A percentile compares a stretch with the other conserved stretches of the same genome.
Conservation (phyloP, 1,140 invertebrate genomes). For the Drosophila nebulosa region DNA sequence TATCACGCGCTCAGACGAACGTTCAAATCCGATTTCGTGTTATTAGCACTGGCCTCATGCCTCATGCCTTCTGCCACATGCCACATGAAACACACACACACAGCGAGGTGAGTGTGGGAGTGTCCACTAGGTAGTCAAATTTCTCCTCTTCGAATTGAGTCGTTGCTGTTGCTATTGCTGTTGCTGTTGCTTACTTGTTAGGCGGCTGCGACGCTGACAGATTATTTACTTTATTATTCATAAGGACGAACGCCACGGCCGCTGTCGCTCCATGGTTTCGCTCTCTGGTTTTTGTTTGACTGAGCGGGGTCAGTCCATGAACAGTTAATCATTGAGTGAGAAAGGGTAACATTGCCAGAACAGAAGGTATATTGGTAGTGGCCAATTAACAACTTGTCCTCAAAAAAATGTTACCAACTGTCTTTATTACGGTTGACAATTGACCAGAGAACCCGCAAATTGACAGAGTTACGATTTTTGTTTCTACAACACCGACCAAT, state of each 20-base stretch:
- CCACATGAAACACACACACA: too few species aligned
- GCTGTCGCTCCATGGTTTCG: neutral
- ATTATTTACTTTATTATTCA: conserved; percentile 80
- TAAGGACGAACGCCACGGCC: conserved; percentile 56
- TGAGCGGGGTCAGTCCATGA: neutral
- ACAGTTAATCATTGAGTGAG: conserved; percentile 44
- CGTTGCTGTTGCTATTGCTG: conserved; percentile 65
- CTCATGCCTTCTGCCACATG: conserved; percentile 15
- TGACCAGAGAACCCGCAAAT: neutral
- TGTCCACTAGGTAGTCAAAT: conserved; percentile 35
- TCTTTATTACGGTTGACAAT: neutral
- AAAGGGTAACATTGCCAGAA: neutral
- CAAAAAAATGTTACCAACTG: neutral
- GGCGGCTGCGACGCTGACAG: conserved; percentile 73
- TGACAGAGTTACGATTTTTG: neutral
- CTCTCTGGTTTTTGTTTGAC: neutral
- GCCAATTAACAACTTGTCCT: neutral
- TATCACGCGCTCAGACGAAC: conserved; percentile 68
- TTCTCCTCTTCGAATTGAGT: conserved; percentile 64
- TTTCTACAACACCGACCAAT: too few species aligned
- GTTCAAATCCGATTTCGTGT: conserved; percentile 76
- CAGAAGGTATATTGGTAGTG: neutral
- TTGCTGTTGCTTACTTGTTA: conserved; percentile 42
- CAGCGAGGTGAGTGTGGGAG: conserved; percentile 26
- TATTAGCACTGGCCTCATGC: conserved; percentile 51